phyloP scores from a whole-genome alignment of 2,113 vertebrate genomes.

The Solenodon paradoxus region DNA sequence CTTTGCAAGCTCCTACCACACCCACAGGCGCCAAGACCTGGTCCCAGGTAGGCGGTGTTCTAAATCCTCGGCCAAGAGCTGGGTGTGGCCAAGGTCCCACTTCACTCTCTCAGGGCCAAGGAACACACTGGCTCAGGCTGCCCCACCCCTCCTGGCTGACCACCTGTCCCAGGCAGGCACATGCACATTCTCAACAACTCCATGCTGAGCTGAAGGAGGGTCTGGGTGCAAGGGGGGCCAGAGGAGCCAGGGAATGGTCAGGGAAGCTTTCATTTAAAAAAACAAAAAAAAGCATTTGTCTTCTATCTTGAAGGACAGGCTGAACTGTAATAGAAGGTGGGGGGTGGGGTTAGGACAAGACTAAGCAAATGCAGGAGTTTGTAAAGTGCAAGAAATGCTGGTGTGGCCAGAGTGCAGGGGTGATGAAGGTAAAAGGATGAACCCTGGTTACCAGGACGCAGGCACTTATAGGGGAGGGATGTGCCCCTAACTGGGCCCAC shows the following conservation, averaged over 20 bases:
- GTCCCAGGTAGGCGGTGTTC: neutral
- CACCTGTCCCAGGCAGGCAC: constrained; percentile 38
- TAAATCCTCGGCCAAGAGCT: neutral
- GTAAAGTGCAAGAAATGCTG: neutral
- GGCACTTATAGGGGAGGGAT: neutral
- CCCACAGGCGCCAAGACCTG: neutral
- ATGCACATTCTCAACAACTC: constrained; percentile 43
- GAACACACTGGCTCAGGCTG: neutral
- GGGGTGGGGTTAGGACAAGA: neutral
- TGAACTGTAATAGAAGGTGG: neutral
- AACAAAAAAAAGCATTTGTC: neutral
- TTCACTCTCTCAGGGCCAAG: neutral
- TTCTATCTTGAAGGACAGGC: neutral
- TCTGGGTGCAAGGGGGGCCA: neutral
- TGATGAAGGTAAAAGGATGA: neutral
- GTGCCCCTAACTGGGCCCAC: neutral
- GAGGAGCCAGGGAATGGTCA: neutral
- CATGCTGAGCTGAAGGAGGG: constrained; percentile 1
- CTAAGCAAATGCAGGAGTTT: neutral
- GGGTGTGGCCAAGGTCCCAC: neutral
- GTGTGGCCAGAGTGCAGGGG: neutral
- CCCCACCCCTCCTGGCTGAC: neutral
- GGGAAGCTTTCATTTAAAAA: neutral
- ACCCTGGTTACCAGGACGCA: neutral
- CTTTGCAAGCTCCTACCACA: constrained; percentile 43